Percentiles rank a stretch among this genome's conserved stretches.
phyloP scores from a whole-genome alignment of 35 echinoderm and acorn worm genomes.

The Ophiothrix spiculata region DNA sequence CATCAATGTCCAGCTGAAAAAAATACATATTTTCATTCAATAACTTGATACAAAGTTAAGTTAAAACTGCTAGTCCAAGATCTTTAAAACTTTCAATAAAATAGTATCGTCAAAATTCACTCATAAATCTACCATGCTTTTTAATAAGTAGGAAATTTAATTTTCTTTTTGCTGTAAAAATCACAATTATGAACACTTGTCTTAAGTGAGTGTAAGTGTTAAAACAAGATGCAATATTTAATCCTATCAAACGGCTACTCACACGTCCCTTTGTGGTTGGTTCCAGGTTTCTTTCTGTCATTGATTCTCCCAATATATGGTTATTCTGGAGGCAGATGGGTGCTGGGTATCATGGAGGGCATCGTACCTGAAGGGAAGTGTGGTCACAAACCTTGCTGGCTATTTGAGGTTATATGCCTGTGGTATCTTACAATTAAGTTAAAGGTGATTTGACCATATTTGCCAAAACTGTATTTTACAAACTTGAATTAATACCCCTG shows the following conservation, averaged over 20 bases:
- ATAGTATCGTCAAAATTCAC: neutral
- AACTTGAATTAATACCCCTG: too few species aligned
- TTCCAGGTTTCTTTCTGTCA: neutral
- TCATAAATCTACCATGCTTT: neutral
- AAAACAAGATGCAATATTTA: neutral
- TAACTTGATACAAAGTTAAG: too few species aligned
- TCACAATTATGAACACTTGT: constrained; percentile 11
- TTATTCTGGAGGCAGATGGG: neutral
- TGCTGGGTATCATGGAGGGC: neutral
- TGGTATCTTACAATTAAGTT: too few species aligned
- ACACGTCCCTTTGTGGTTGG: neutral
- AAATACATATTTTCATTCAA: too few species aligned
- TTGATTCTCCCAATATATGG: neutral
- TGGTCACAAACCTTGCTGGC: neutral
- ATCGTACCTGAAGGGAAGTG: neutral
- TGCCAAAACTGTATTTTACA: too few species aligned
- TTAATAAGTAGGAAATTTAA: neutral
- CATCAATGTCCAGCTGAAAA: too few species aligned
- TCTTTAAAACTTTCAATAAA: too few species aligned
- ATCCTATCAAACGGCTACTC: neutral
- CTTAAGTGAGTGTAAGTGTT: neutral
- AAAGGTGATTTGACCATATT: too few species aligned
- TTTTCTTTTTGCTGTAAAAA: neutral
- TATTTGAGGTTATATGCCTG: neutral
- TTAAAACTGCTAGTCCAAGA: too few species aligned